Conservation (phyloP, 2,888 invertebrate species). For the Watsonalla binaria region DNA sequence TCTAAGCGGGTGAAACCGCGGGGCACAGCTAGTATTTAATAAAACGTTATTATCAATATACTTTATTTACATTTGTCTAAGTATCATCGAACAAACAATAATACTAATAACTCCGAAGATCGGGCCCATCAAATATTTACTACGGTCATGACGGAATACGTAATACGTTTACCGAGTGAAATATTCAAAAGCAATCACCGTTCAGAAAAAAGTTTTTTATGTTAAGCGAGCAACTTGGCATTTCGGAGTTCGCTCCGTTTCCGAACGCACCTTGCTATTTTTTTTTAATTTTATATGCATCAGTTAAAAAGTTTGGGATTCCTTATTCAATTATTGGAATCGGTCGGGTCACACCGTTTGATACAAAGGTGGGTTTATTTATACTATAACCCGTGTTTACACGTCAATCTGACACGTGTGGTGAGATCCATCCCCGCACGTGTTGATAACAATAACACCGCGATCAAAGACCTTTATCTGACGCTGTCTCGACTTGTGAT, state of each 20-base stretch:
- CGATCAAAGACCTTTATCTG: constrained; percentile 58
- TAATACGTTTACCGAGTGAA: constrained; percentile 45
- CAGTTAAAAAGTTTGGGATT: constrained; percentile 34
- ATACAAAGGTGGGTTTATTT: constrained; percentile 25
- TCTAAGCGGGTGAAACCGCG: background rate
- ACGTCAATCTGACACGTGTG: constrained; percentile 40
- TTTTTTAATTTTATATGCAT: constrained; percentile 18
- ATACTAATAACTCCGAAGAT: constrained; percentile 35
- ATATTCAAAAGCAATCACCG: constrained; percentile 54
- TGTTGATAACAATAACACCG: constrained; percentile 58
- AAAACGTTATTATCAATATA: constrained; percentile 6
- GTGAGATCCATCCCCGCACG: constrained; percentile 36
- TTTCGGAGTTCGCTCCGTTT: constrained; percentile 45
- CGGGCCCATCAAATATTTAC: constrained; percentile 33
- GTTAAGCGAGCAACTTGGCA: constrained; percentile 41
- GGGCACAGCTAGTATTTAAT: background rate
- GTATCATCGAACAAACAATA: constrained; percentile 30
- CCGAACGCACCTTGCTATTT: constrained; percentile 18
- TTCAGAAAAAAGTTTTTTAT: constrained; percentile 33
- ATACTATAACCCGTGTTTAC: constrained; percentile 45
- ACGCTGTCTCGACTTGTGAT: constrained; percentile 27
- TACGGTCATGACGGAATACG: constrained; percentile 38
- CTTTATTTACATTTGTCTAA: constrained; percentile 13
- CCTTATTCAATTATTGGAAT: constrained; percentile 36
- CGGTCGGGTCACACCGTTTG: constrained; percentile 11